Base-by-base conservation (phyloP, 1,140 invertebrate genomes). In the Wiebesia pumilae region DNA sequence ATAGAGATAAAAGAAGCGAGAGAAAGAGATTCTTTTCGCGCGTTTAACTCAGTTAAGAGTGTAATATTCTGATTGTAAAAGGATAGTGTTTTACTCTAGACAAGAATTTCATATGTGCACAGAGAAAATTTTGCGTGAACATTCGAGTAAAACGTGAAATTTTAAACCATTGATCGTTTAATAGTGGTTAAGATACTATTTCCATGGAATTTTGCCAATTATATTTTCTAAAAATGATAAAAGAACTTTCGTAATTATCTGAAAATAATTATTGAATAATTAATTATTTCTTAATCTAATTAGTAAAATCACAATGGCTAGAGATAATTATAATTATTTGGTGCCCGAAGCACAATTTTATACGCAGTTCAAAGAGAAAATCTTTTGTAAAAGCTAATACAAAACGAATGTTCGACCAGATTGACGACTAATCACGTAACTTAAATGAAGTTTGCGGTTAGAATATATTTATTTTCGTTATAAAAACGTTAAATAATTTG, bases 21-120 rank as follows among this genome's bases (percentile, higher is more conserved):
- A 58, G 51, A 79, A 35, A 30, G n/a, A 69, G 35, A 58, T 75
- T 58, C 51, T n/a, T 73, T 58, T 35, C n/a, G 27, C n/a, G 27
- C 2, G 27, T 86, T 24, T 75, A 86, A 77, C 80, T 35, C 30
- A 81, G 79, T 81, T 85, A 81, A 51, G 51, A 51, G 27, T 84
- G 38, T 62, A 33, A 75, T 35, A 30, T 12, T 86, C 84, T 58
- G 80, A 81, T 86, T 82, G 77, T 69, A 65, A 30, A 14, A 51
- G 12, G n/a, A 47, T 14, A 47, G 38, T 69, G 40, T 73, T 81
- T 73, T 35, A 40, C 71, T 9, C 16, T 69, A 51, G 62, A 43
- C 47, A 27, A 40, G 54, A 47, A 12, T 30, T 54, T 85, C 14
- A 30, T 19, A 79, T 30, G n/a, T 54, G 7, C 21, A 54, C 7